A percentile compares a stretch with the other conserved stretches of the same genome.
Conservation (phyloP, 2,113 vertebrate genomes). For the Psittacara wagleri region DNA sequence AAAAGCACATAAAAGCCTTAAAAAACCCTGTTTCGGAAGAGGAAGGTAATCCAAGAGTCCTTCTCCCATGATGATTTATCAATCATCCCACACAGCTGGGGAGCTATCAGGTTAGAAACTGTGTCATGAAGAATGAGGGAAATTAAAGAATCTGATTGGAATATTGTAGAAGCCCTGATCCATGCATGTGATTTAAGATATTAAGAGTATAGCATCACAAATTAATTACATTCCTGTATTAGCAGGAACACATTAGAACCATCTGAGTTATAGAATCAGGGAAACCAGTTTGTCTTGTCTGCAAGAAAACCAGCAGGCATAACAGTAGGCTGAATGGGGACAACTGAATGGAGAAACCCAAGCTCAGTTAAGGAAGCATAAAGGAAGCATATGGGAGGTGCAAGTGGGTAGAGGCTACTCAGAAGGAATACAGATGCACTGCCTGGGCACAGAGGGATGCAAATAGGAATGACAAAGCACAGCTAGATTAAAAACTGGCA, state of each 20-base stretch:
- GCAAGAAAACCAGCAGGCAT: background rate
- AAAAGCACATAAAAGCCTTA: background rate
- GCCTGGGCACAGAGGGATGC: background rate
- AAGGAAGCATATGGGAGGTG: background rate
- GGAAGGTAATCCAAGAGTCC: background rate
- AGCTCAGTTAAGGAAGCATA: background rate
- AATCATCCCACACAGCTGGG: background rate
- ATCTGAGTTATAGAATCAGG: background rate
- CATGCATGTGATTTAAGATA: background rate
- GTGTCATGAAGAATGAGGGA: background rate
- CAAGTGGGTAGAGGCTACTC: background rate
- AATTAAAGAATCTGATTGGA: background rate
- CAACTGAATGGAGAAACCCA: background rate
- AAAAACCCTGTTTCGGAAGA: background rate
- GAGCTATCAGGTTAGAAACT: background rate
- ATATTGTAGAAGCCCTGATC: background rate
- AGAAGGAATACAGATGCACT: background rate
- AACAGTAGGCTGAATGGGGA: background rate
- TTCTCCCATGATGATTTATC: background rate
- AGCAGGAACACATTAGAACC: background rate
- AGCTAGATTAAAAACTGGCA: background rate
- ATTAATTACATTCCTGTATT: background rate
- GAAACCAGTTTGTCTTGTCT: background rate
- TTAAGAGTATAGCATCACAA: background rate
- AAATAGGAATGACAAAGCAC: background rate